Evolutionary conservation across 2,888 invertebrate species (phyloP).

Genomic region (Cerastis leucographa): DNA sequence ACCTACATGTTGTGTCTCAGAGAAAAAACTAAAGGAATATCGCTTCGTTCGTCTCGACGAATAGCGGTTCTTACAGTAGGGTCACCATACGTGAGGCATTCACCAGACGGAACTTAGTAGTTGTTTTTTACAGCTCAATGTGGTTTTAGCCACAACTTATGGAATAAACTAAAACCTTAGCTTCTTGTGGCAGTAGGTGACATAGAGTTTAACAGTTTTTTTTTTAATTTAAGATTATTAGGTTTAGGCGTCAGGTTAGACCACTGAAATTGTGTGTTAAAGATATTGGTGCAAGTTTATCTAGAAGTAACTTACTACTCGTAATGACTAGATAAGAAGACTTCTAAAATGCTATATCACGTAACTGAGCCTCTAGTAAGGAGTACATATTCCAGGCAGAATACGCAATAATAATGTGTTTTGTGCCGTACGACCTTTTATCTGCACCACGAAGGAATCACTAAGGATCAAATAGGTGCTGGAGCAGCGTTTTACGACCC

Average conservation of each 20-base stretch:
- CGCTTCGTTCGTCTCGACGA: not conserved
- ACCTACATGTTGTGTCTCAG: slow-evolving; percentile 32
- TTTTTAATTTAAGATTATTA: too few relatives aligned
- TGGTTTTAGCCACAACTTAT: not conserved
- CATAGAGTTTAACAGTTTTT: not conserved
- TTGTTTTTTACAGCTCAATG: not conserved
- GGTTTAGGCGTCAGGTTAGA: too few relatives aligned
- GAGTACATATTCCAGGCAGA: not conserved
- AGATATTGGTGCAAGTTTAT: not conserved
- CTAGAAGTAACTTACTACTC: not conserved
- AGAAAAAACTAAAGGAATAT: slow-evolving; percentile 44
- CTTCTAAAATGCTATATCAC: not conserved
- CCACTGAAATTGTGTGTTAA: not conserved
- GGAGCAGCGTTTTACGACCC: not conserved
- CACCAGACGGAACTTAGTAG: too few relatives aligned
- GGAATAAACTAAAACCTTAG: not conserved
- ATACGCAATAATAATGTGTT: not conserved
- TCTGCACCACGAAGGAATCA: not conserved
- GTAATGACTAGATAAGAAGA: not conserved
- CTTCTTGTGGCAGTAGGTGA: not conserved
- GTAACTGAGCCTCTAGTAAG: not conserved
- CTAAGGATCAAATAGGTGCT: not conserved
- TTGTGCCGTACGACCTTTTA: not conserved
- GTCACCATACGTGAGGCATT: not conserved
- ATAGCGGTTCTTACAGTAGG: too few relatives aligned